A percentile compares a stretch with the other conserved stretches of the same genome.
These are phyloP conservation scores for Lineus longissimus DNA, from an alignment of 1,140 invertebrate genomes.

Conservation along the genomic window DNA sequence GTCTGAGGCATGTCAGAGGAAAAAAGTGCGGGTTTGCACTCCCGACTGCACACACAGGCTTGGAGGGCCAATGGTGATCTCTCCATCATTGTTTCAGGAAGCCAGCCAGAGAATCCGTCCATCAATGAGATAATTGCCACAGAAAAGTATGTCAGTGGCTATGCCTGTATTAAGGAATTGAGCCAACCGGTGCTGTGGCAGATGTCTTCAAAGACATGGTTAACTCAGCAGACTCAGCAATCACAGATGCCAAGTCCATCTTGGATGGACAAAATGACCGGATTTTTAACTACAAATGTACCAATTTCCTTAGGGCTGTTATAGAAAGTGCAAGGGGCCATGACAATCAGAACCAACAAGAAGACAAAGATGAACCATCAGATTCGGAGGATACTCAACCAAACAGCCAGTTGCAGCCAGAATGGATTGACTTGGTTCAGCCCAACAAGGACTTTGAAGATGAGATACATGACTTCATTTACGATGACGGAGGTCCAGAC, in stretches of 20 bases:
- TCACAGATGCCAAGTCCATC: not conserved
- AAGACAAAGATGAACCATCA: not conserved
- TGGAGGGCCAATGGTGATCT: not conserved
- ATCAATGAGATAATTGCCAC: conserved; percentile 2
- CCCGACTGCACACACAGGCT: not conserved
- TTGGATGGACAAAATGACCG: not conserved
- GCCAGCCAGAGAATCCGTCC: not conserved
- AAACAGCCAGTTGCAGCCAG: not conserved
- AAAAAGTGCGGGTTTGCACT: too few relatives aligned
- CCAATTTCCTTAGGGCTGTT: not conserved
- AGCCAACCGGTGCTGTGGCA: not conserved
- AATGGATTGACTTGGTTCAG: conserved; percentile 1
- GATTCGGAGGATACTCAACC: not conserved
- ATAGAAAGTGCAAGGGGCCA: not conserved
- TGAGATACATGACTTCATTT: not conserved
- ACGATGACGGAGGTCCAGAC: not conserved
- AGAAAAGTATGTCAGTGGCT: not conserved
- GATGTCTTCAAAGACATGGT: not conserved
- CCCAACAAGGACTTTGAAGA: not conserved
- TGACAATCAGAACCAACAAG: not conserved
- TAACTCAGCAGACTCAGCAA: not conserved
- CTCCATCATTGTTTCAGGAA: not conserved
- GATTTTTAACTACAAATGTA: not conserved
- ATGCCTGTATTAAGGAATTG: conserved; percentile 2
- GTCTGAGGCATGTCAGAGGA: not conserved